A percentile compares a stretch with the other conserved stretches of the same genome.
These are phyloP conservation scores for Beris morrisii DNA, from an alignment of 2,888 invertebrate genomes.

Conservation along the genomic window DNA sequence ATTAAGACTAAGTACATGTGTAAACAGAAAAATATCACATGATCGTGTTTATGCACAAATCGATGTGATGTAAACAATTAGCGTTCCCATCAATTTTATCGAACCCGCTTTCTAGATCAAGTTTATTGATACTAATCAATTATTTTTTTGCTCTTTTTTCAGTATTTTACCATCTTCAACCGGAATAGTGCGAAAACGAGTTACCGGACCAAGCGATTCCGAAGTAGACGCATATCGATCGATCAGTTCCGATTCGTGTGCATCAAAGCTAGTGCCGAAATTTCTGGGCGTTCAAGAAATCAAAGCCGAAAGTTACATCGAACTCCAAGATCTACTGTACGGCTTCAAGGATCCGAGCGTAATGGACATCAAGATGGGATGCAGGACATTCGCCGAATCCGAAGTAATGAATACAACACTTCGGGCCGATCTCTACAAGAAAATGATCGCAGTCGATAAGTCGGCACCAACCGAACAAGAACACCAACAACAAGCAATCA, in stretches of 20 bases:
- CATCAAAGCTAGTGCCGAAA: conserved; percentile 68
- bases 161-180: conserved; percentile 91
- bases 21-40: too few relatives aligned
- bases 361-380: conserved; percentile 98
- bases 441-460: conserved; percentile 92
- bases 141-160: conserved; percentile 36
- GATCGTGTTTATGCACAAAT: too few relatives aligned
- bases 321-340: conserved; percentile 90
- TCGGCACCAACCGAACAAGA: conserved; percentile 84
- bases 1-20: too few relatives aligned
- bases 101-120: too few relatives aligned
- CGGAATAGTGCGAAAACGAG: conserved; percentile 91
- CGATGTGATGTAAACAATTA: too few relatives aligned
- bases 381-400: conserved; percentile 91
- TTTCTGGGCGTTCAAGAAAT: conserved; percentile 79
- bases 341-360: conserved; percentile 91
- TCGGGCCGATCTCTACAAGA: conserved; percentile 86
- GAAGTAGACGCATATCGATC: conserved; percentile 80
- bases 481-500: conserved; percentile 78
- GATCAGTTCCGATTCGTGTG: conserved; percentile 69
- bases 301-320: conserved; percentile 84
- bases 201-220: conserved; percentile 70
- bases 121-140: not conserved
- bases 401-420: conserved; percentile 89
- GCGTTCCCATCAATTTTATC: too few relatives aligned